These are phyloP conservation scores for Bombus superbus DNA, from an alignment of 1,140 invertebrate genomes.

Conservation along the genomic window DNA sequence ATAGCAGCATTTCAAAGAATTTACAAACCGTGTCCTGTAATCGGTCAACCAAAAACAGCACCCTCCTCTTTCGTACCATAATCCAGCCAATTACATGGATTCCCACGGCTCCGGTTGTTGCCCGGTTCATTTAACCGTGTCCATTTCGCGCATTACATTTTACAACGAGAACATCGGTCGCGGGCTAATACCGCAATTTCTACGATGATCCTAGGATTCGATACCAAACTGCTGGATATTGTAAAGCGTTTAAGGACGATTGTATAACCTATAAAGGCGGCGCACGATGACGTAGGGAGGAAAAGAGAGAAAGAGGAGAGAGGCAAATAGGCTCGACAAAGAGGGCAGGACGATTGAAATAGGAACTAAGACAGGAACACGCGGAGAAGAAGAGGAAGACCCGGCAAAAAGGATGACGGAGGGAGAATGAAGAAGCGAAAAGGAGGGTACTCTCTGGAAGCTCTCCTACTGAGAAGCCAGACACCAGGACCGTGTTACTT, in stretches of 20 bases:
- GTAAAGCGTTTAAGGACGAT: slow-evolving; percentile 41
- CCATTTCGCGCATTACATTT: background rate
- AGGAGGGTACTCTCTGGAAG: slow-evolving; percentile 52
- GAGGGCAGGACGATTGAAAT: slow-evolving; percentile 41
- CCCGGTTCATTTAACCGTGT: slow-evolving; percentile 3
- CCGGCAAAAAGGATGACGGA: background rate
- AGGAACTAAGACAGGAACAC: slow-evolving; percentile 41
- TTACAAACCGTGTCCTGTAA: background rate
- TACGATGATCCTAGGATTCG: background rate
- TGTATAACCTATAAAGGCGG: slow-evolving; percentile 41
- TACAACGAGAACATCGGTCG: background rate
- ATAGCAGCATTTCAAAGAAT: background rate
- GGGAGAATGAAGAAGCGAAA: slow-evolving; percentile 31
- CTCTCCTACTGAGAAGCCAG: slow-evolving; percentile 60
- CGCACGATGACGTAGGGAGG: background rate
- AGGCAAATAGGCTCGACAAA: slow-evolving; percentile 26
- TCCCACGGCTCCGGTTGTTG: background rate
- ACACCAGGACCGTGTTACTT: slow-evolving; percentile 73
- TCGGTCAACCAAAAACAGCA: background rate
- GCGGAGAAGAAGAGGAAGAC: slow-evolving; percentile 34
- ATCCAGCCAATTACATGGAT: background rate
- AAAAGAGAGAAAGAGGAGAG: background rate
- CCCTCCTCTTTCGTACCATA: background rate
- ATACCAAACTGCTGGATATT: slow-evolving; percentile 36
- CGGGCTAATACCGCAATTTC: slow-evolving; percentile 1